Percentiles rank a stretch among this genome's conserved stretches.
Conservation (phyloP, 92 coral and sea anemone species). For the Nematostella vectensis region DNA sequence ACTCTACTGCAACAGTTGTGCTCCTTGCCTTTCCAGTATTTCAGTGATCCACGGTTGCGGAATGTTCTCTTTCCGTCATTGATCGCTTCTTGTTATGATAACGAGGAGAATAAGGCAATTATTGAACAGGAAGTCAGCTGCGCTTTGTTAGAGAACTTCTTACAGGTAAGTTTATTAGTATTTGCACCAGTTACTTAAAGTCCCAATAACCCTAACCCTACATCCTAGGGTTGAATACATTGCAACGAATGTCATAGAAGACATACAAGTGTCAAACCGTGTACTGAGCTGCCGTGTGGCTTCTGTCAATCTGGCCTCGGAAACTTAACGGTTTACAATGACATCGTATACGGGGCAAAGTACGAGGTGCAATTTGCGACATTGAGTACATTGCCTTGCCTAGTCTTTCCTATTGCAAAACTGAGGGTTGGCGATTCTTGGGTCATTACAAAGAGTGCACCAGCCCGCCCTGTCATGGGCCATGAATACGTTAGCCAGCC, state of each 20-base stretch:
- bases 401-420: too few species aligned
- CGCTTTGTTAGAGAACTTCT: constrained; percentile 82
- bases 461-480: too few species aligned
- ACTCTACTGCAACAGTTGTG: constrained; percentile 85
- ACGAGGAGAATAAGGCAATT: constrained; percentile 88
- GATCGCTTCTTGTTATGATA: constrained; percentile 77
- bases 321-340: too few species aligned
- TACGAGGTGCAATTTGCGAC: too few species aligned
- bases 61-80: constrained; percentile 78
- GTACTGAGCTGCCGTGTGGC: too few species aligned
- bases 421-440: too few species aligned
- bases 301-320: too few species aligned
- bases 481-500: too few species aligned
- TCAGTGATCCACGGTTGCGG: constrained; percentile 94
- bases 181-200: background rate
- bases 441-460: too few species aligned
- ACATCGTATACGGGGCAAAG: too few species aligned
- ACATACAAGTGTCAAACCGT: too few species aligned
- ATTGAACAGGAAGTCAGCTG: constrained; percentile 99
- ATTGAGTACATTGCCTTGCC: too few species aligned
- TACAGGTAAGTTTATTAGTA: constrained; percentile 88
- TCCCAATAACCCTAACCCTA: background rate
- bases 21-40: constrained; percentile 90
- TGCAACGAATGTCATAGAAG: background rate
- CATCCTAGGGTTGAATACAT: background rate